Base-by-base conservation (phyloP, 2,113 vertebrate species). In the Neomonachus schauinslandi region DNA sequence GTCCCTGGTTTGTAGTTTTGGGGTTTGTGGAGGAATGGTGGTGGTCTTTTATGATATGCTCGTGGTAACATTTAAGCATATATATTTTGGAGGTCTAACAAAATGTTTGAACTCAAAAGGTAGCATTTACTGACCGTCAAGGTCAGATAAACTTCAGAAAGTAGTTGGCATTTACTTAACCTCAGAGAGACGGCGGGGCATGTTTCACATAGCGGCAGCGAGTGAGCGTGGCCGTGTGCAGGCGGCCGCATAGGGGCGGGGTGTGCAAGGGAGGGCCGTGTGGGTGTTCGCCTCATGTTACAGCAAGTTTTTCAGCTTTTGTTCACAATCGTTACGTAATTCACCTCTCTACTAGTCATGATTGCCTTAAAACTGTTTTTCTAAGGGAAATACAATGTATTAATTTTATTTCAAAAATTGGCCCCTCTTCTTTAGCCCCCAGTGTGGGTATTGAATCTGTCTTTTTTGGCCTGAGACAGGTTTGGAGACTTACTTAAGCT, bases 101-200 rank as follows among this genome's bases (percentile, higher is more conserved):
- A 76, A 63, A 82, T 51, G 49, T 93, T 81, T 86, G 31, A 83
- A 86, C 72, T 97, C 31, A 55, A 39, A 77, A 87, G 39, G 69
- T n/a, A 95, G 22, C 42, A 24, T 6, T 79, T 93, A 49, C 46
- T 80, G 21, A 91, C 46, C 4, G 8, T 95, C 2, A 2, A 21
- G 24, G 8, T 91, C 57, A 89, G 79, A 33, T 85, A 92, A 89
- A 12, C 65, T 93, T 18, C 16, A 53, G 67, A 51, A 72, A n/a
- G 31, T 69, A 77, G 39, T 74, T 97, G 83, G 31, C 16, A 10
- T 92, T 55, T 96, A 59, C 26, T 85, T 31, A 42, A 11, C 55
- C 39, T 74, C 83, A 7, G 63, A 72, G 79, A 65, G 22, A 49
- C 0, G 39, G 1, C 33, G 51, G 65, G 82, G 33, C 1, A 16